phyloP scores from a whole-genome alignment of 92 coral and sea anemone species.

The Montipora capitata region DNA sequence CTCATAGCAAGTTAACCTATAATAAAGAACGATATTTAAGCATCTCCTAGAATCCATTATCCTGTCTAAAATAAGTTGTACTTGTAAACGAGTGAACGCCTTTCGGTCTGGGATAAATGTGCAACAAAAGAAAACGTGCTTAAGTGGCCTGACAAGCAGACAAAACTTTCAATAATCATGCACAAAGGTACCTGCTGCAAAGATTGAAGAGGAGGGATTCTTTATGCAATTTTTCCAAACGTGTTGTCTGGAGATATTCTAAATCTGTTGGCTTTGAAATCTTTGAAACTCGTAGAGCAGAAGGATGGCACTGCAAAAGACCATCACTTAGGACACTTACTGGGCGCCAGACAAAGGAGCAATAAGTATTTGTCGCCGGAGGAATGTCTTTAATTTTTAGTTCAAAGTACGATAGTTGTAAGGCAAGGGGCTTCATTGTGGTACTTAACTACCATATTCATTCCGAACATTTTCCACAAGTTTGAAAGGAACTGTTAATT shows the following conservation, averaged over 20 bases:
- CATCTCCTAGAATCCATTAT: not conserved
- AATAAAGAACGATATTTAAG: too few species aligned
- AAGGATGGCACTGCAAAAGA: constrained; percentile 8
- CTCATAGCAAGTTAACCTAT: too few species aligned
- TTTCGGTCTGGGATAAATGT: not conserved
- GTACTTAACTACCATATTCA: not conserved
- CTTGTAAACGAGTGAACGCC: not conserved
- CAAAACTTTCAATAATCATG: constrained; percentile 10
- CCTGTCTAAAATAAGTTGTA: not conserved
- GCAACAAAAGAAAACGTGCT: constrained; percentile 71
- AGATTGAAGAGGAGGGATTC: constrained; percentile 9
- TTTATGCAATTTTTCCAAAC: constrained; percentile 20
- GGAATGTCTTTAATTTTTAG: not conserved
- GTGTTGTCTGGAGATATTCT: constrained; percentile 25
- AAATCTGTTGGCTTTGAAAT: not conserved
- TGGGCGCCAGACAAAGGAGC: constrained; percentile 20
- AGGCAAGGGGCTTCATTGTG: not conserved
- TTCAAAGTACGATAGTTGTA: too few species aligned
- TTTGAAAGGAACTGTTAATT: not conserved
- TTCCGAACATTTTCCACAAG: not conserved
- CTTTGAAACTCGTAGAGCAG: not conserved
- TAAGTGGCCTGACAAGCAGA: constrained; percentile 8
- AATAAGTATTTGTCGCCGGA: not conserved
- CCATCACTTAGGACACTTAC: too few species aligned
- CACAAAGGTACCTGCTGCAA: constrained; percentile 53